Percentiles rank a stretch among this genome's conserved stretches.
These are phyloP conservation scores for Oryctolagus cuniculus DNA, from an alignment of 2,113 vertebrate genomes.

Conservation along the genomic window DNA sequence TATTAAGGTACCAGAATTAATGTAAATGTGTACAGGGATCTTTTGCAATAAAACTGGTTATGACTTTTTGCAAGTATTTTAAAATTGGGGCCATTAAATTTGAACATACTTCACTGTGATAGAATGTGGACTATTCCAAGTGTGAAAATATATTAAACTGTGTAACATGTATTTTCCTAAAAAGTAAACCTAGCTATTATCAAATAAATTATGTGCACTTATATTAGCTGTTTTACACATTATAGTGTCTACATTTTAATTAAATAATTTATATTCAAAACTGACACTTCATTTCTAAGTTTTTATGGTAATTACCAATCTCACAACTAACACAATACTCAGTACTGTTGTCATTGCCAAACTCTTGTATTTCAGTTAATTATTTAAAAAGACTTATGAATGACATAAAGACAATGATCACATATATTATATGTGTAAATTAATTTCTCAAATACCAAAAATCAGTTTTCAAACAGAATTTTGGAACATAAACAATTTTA, in stretches of 20 bases:
- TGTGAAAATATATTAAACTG: constrained; percentile 85
- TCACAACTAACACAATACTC: constrained; percentile 23
- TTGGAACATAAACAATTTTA: constrained; percentile 21
- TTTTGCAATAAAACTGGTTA: constrained; percentile 88
- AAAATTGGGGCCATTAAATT: constrained; percentile 86
- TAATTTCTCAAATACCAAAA: constrained; percentile 33
- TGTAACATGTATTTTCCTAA: constrained; percentile 86
- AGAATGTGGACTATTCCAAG: constrained; percentile 83
- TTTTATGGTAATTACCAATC: constrained; percentile 40
- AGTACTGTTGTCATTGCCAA: constrained; percentile 1
- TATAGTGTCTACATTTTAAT: constrained; percentile 88
- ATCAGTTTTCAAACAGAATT: constrained; percentile 36
- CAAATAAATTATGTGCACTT: constrained; percentile 87
- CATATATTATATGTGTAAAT: constrained; percentile 2
- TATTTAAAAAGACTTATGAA: constrained; percentile 18
- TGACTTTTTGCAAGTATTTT: constrained; percentile 87
- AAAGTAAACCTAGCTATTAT: constrained; percentile 86
- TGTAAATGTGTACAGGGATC: constrained; percentile 85
- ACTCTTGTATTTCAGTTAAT: neutral
- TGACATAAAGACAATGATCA: neutral
- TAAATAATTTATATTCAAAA: constrained; percentile 89
- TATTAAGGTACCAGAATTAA: constrained; percentile 86
- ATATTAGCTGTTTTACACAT: constrained; percentile 87
- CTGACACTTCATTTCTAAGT: neutral
- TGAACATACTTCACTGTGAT: constrained; percentile 86